Conservation (phyloP, 2,888 invertebrate species). For the Dorcus parallelipipedus region DNA sequence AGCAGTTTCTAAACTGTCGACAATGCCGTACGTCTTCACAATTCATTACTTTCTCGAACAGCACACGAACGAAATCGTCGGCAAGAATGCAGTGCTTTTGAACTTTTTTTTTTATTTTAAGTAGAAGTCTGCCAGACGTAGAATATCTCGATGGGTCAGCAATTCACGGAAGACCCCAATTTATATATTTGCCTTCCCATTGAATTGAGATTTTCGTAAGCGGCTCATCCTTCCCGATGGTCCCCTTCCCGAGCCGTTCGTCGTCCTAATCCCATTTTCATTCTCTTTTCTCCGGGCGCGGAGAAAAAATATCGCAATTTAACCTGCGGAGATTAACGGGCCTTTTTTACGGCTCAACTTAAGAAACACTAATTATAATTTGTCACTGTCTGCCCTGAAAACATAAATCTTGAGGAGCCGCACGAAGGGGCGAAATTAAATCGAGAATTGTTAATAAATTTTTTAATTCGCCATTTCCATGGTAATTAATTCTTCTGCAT, state of each 20-base stretch:
- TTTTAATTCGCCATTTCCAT: too few species aligned
- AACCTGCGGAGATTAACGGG: background rate
- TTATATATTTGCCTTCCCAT: slow-evolving; percentile 38
- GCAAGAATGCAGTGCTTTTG: background rate
- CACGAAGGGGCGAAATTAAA: background rate
- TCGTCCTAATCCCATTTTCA: slow-evolving; percentile 16
- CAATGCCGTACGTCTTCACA: too few species aligned
- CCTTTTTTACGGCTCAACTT: background rate
- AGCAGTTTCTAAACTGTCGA: too few species aligned
- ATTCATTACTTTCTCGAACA: too few species aligned
- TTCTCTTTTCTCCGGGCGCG: slow-evolving; percentile 4
- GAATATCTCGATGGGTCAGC: slow-evolving; percentile 16
- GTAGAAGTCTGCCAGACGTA: background rate
- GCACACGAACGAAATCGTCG: too few species aligned
- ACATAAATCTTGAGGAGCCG: background rate
- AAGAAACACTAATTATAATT: slow-evolving; percentile 13
- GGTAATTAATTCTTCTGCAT: too few species aligned
- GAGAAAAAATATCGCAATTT: background rate
- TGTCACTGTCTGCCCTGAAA: slow-evolving; percentile 15
- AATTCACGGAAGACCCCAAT: slow-evolving; percentile 28
- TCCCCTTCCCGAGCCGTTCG: background rate
- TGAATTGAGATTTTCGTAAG: slow-evolving; percentile 30
- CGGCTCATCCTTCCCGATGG: slow-evolving; percentile 29
- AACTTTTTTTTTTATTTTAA: slow-evolving; percentile 1
- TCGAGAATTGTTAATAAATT: too few species aligned